These are phyloP conservation scores for Vireo altiloquus DNA, from an alignment of 2,113 vertebrate genomes.

Conservation along the genomic window DNA sequence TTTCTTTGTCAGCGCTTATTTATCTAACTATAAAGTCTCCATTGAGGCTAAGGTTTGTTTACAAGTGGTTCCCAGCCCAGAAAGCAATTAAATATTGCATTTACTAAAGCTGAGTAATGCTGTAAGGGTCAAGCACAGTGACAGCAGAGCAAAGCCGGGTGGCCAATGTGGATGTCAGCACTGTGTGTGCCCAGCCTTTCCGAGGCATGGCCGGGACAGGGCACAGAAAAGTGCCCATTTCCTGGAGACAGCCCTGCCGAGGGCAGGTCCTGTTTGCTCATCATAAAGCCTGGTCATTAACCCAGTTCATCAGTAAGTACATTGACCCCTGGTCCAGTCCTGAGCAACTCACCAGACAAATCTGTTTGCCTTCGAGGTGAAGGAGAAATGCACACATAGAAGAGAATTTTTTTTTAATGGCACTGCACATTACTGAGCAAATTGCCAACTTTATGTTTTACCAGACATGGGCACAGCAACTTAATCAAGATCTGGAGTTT, in stretches of 20 bases:
- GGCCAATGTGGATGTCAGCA: neutral
- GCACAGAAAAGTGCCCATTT: neutral
- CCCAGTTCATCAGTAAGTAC: neutral
- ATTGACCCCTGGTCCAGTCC: neutral
- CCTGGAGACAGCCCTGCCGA: neutral
- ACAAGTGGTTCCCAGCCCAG: slow-evolving; percentile 5
- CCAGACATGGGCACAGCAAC: neutral
- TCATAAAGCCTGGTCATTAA: slow-evolving; percentile 6
- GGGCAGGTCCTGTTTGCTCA: slow-evolving; percentile 3
- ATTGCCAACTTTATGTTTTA: neutral
- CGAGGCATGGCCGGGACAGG: fast-evolving
- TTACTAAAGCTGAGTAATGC: neutral
- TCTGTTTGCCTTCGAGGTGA: neutral
- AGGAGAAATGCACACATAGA: neutral
- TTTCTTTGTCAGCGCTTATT: slow-evolving; percentile 20
- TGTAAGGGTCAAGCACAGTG: neutral
- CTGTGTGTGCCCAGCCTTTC: neutral
- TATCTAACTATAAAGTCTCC: slow-evolving; percentile 35
- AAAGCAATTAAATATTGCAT: slow-evolving; percentile 15
- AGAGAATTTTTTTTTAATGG: neutral
- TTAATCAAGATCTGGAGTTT: neutral
- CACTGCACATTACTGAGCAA: neutral
- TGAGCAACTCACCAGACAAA: neutral
- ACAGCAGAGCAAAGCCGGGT: neutral
- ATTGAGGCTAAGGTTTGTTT: neutral